Base-by-base conservation (phyloP, 2,797 vertebrate species). In the Ptychadena robeensis region DNA sequence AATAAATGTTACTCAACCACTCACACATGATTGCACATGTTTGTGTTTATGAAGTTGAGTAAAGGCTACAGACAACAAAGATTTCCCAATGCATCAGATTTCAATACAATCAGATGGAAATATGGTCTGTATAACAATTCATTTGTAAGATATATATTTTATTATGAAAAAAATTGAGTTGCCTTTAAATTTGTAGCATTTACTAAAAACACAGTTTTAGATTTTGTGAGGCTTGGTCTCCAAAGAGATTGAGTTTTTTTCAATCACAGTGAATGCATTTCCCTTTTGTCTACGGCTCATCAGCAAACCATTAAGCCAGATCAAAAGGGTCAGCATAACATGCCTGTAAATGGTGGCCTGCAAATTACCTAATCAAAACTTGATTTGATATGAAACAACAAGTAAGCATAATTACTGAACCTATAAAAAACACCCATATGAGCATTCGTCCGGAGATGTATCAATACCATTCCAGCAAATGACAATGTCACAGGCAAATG, bases 321-420 rank as follows among this genome's bases (percentile, higher is more conserved):
- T 83, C 74, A 78, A 40, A 73, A 57, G 40, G 81, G 68, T 78
- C 74, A 78, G 30, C 27, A 78, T 72, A 66, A 72, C 74, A 78
- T 72, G 67, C n/a, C 74, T 66, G 57, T 38, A 72, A 83, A 78
- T 77, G 74, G 3, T 40, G 81, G 67, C 18, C 59, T 72, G 40
- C 64, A 83, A 83, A 83, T 83, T 66, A 83, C 69, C 74, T 83
- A 83, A 78, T 78, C 81, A 83, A 83, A 83, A 78, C 81, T 71
- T 83, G 81, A 83, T 78, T 78, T 78, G 81, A 83, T 65, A 74
- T 78, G 74, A 72, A 78, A 83, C 68, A 83, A 78, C 81, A 83
- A 72, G 74, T 66, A 83, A 83, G 81, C 30, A 83, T 71, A 71
- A 83, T 78, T 78, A 72, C 67, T 72, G 81, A 78, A 71, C 74